Percentiles rank a stretch among this genome's conserved stretches.
phyloP scores from a whole-genome alignment of 2,113 vertebrate genomes.

The Xenus cinereus region DNA sequence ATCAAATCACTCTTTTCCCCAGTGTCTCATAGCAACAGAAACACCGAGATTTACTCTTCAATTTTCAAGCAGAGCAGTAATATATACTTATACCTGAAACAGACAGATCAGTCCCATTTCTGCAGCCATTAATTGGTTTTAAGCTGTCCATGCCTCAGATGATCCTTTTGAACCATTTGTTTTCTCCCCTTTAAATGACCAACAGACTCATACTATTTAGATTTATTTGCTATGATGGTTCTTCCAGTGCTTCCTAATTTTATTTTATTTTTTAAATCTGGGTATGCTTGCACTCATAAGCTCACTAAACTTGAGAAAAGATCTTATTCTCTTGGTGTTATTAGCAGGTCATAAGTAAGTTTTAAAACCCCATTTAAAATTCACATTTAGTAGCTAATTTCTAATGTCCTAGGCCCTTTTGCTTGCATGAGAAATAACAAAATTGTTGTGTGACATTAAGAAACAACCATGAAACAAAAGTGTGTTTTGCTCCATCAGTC shows the following conservation, averaged over 20 bases:
- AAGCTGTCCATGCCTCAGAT: not conserved
- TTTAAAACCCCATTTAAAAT: not conserved
- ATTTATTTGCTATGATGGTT: not conserved
- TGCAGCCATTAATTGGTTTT: not conserved
- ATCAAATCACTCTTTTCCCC: not conserved
- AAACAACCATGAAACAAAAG: slow-evolving; percentile 61
- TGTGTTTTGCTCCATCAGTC: slow-evolving; percentile 72
- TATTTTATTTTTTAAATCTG: not conserved
- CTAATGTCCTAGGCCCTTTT: not conserved
- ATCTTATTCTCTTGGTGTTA: not conserved
- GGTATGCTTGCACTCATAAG: not conserved
- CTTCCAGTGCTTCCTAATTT: not conserved
- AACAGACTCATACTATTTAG: not conserved
- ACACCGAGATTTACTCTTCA: not conserved
- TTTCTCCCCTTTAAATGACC: not conserved
- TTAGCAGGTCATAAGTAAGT: not conserved
- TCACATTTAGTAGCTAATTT: slow-evolving; percentile 20
- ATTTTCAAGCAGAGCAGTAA: not conserved
- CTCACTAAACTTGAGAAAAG: not conserved
- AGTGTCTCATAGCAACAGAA: slow-evolving; percentile 32
- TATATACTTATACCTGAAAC: not conserved
- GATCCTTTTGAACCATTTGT: not conserved
- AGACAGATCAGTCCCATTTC: not conserved
- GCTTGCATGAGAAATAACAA: slow-evolving; percentile 48
- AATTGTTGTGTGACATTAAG: slow-evolving; percentile 63